Conservation (phyloP, 2,113 vertebrate genomes). For the Tauraco erythrolophus region DNA sequence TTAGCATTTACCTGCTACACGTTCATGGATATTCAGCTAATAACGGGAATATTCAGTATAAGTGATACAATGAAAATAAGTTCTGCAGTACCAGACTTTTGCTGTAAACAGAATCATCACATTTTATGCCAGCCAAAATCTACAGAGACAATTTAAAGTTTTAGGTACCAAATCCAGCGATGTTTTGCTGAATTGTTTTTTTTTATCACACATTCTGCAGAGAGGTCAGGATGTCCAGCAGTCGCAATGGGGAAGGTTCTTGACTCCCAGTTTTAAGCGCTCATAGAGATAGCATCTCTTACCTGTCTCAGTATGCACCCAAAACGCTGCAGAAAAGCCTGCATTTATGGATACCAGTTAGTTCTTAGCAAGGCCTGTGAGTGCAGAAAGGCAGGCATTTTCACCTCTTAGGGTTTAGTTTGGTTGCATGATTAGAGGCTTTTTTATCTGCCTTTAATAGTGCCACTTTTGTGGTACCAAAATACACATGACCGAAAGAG, state of each 20-base stretch:
- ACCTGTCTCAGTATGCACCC: background rate
- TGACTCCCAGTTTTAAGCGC: background rate
- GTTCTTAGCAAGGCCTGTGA: background rate
- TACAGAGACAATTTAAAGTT: background rate
- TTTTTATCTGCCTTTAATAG: conserved; percentile 11
- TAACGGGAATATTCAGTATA: background rate
- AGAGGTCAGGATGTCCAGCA: background rate
- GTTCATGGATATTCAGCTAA: background rate
- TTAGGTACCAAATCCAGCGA: background rate
- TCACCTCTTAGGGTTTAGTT: background rate
- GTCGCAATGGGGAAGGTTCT: background rate
- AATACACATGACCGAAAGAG: background rate
- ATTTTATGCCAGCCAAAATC: background rate
- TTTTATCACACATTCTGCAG: background rate
- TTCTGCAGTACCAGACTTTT: background rate
- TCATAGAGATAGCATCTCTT: background rate
- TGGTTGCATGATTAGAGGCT: background rate
- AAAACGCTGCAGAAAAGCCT: background rate
- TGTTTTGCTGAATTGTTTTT: background rate
- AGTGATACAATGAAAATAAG: background rate
- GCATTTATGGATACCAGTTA: background rate
- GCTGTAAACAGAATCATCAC: background rate
- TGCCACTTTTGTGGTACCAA: conserved; percentile 6
- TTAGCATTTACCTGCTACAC: background rate
- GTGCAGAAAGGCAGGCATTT: background rate